A percentile compares a stretch with the other conserved stretches of the same genome.
Evolutionary conservation across 2,797 vertebrate species (phyloP).

Genomic region (Alcedo quadribrachys): DNA sequence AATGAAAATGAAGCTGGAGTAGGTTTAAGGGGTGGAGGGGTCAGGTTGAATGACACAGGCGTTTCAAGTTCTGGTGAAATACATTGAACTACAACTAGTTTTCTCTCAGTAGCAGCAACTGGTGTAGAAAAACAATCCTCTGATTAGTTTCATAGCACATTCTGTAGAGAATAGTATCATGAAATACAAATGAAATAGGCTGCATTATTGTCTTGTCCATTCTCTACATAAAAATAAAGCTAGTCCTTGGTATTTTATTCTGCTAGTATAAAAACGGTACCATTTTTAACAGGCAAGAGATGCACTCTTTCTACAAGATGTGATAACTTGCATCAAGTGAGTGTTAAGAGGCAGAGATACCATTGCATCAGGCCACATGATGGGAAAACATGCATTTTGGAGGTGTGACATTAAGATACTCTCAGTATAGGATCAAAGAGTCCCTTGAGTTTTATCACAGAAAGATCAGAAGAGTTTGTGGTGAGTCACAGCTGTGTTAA

Average conservation of each 20-base stretch:
- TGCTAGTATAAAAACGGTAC: fast-evolving
- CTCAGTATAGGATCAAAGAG: background rate
- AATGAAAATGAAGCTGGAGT: background rate
- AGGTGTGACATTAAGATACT: background rate
- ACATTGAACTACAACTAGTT: background rate
- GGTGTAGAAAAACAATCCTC: background rate
- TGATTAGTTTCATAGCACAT: background rate
- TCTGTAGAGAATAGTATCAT: background rate
- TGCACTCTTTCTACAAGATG: background rate
- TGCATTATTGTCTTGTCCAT: background rate
- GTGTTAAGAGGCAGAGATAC: background rate
- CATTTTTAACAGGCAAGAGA: fast-evolving
- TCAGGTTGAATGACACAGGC: background rate
- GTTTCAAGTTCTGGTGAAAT: background rate
- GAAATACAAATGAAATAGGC: background rate
- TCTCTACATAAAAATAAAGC: background rate
- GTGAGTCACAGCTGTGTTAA: background rate
- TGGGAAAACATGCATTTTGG: background rate
- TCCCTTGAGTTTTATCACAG: background rate
- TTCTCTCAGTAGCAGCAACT: background rate
- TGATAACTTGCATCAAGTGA: background rate
- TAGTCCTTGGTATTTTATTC: background rate
- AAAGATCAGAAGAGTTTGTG: background rate
- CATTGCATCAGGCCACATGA: background rate
- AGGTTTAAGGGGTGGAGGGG: background rate